A percentile compares a stretch with the other conserved stretches of the same genome.
These are phyloP conservation scores for Atethmia centrago DNA, from an alignment of 2,888 invertebrate species.

Conservation along the genomic window DNA sequence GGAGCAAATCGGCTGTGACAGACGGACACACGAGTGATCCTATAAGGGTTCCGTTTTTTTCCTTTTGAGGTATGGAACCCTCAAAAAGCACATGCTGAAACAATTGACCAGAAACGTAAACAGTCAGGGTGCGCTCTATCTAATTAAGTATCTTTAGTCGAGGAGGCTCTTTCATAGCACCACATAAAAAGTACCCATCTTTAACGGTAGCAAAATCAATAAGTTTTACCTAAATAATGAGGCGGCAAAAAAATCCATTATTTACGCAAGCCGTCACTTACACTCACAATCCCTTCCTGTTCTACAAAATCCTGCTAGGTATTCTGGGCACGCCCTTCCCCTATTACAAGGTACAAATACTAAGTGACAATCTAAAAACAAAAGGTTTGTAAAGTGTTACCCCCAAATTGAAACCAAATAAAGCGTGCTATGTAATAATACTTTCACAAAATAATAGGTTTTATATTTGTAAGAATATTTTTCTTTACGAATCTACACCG, in stretches of 20 bases:
- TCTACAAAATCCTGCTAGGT: slow-evolving; percentile 67
- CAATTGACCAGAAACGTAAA: too few relatives aligned
- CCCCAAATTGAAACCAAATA: slow-evolving; percentile 78
- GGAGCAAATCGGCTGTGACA: too few relatives aligned
- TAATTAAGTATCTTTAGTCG: not conserved
- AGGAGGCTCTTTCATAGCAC: not conserved
- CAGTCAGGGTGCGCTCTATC: too few relatives aligned
- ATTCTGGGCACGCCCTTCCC: slow-evolving; percentile 80
- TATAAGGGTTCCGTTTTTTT: too few relatives aligned
- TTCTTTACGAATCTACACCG: not conserved
- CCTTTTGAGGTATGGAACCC: too few relatives aligned
- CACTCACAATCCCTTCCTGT: slow-evolving; percentile 58
- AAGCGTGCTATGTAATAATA: slow-evolving; percentile 70
- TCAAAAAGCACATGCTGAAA: too few relatives aligned
- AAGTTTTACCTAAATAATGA: slow-evolving; percentile 34
- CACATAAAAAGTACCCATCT: not conserved
- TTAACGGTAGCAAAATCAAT: slow-evolving; percentile 39
- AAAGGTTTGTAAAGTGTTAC: slow-evolving; percentile 76
- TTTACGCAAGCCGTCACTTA: slow-evolving; percentile 36
- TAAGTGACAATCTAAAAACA: slow-evolving; percentile 83
- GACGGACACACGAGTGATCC: too few relatives aligned
- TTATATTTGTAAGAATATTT: slow-evolving; percentile 45
- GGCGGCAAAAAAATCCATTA: slow-evolving; percentile 40
- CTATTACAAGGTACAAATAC: slow-evolving; percentile 86
- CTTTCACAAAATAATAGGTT: slow-evolving; percentile 56